These are phyloP conservation scores for Urocyon cinereoargenteus DNA, from an alignment of 2,797 vertebrate genomes.

Conservation along the genomic window DNA sequence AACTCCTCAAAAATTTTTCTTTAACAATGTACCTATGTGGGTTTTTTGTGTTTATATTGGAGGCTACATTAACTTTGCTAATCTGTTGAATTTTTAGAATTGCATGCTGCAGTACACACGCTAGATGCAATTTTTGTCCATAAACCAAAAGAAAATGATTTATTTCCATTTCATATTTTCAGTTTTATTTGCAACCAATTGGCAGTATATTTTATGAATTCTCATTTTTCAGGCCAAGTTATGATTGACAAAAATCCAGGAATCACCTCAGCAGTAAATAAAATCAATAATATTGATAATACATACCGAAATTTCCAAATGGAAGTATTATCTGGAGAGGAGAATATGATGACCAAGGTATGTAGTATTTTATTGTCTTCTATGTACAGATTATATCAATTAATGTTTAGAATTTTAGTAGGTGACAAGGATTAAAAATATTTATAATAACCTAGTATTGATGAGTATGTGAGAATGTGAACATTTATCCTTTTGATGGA, in stretches of 20 bases:
- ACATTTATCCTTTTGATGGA: background rate
- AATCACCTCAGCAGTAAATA: conserved; percentile 96
- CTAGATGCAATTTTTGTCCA: conserved; percentile 17
- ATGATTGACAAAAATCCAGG: conserved; percentile 98
- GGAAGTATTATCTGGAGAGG: conserved; percentile 96
- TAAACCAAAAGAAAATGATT: conserved; percentile 49
- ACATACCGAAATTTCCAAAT: conserved; percentile 97
- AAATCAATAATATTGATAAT: conserved; percentile 94
- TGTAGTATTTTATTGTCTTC: background rate
- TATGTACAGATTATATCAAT: background rate
- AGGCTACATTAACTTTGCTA: conserved; percentile 14
- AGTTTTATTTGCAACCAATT: conserved; percentile 46
- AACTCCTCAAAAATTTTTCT: conserved; percentile 32
- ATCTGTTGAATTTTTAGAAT: conserved; percentile 44
- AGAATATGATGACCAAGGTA: conserved; percentile 93
- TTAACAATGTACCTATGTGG: conserved; percentile 2
- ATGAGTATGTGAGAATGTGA: background rate
- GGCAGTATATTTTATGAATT: conserved; percentile 49
- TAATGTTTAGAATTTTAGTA: conserved; percentile 15
- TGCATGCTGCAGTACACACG: background rate
- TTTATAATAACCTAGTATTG: background rate
- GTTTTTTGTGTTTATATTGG: conserved; percentile 7
- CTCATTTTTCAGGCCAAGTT: conserved; percentile 88
- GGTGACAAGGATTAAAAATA: conserved; percentile 33
- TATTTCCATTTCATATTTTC: conserved; percentile 43